These are phyloP conservation scores for Clostera curtula DNA, from an alignment of 2,888 invertebrate species.

Conservation along the genomic window DNA sequence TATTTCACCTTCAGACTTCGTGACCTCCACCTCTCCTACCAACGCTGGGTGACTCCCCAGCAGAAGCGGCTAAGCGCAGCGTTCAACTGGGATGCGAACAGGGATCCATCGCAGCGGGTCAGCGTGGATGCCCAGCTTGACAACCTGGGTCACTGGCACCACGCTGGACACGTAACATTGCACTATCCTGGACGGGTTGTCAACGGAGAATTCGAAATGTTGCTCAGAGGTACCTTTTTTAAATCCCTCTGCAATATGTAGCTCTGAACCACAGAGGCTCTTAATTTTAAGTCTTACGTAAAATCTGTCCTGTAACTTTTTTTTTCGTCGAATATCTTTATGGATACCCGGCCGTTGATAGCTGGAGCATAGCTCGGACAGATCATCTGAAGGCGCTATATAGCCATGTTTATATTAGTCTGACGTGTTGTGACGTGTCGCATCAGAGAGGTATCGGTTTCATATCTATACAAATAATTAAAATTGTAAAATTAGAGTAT, in stretches of 20 bases:
- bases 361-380: too few species aligned
- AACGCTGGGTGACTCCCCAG: slow-evolving; percentile 73
- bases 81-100: slow-evolving; percentile 90
- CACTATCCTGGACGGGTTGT: slow-evolving; percentile 86
- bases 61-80: slow-evolving; percentile 81
- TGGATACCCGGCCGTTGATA: too few species aligned
- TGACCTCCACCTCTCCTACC: slow-evolving; percentile 81
- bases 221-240: slow-evolving; percentile 59
- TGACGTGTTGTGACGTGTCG: too few species aligned
- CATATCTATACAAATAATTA: too few species aligned
- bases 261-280: not conserved
- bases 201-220: slow-evolving; percentile 78
- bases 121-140: slow-evolving; percentile 77
- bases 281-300: too few species aligned
- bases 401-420: too few species aligned
- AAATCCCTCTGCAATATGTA: not conserved
- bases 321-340: too few species aligned
- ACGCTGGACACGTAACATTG: slow-evolving; percentile 77
- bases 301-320: too few species aligned
- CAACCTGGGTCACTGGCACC: slow-evolving; percentile 75
- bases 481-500: too few species aligned
- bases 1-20: slow-evolving; percentile 70
- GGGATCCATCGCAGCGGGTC: slow-evolving; percentile 85
- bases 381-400: too few species aligned
- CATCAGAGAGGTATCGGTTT: too few species aligned